phyloP scores from a whole-genome alignment of 2,797 vertebrate species.

The Tenualosa ilisha region DNA sequence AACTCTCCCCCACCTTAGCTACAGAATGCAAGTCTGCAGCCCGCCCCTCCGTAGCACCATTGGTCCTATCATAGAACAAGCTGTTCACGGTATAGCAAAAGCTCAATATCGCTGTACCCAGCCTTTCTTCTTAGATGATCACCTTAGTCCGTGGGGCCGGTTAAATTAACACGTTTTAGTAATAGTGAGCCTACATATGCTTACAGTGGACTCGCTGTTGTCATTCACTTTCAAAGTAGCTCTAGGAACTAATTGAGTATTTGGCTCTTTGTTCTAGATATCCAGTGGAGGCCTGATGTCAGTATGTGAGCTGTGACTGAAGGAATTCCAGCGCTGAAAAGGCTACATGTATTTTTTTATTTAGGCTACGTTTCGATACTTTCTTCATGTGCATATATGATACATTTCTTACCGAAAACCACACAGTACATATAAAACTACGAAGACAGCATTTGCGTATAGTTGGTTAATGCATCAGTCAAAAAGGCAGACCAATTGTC shows the following conservation, averaged over 20 bases:
- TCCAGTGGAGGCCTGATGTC: background rate
- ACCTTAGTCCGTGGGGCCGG: slow-evolving; percentile 56
- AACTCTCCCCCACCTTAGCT: slow-evolving; percentile 65
- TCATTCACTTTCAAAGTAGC: background rate
- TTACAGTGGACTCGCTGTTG: background rate
- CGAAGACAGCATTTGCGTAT: background rate
- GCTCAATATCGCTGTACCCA: slow-evolving; percentile 34
- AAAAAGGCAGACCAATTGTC: background rate
- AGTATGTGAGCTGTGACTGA: background rate
- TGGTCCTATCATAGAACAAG: slow-evolving; percentile 65
- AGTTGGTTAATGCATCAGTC: background rate
- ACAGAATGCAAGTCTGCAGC: slow-evolving; percentile 60
- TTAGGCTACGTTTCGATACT: background rate
- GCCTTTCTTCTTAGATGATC: background rate
- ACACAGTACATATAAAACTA: background rate
- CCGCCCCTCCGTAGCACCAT: slow-evolving; percentile 69
- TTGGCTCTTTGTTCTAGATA: background rate
- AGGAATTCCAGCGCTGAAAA: background rate
- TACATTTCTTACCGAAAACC: background rate
- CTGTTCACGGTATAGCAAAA: slow-evolving; percentile 52
- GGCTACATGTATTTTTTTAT: background rate
- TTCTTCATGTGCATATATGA: background rate
- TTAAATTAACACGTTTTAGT: slow-evolving; percentile 6
- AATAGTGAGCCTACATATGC: background rate
- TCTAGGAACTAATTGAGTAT: background rate